Base-by-base conservation (phyloP, 2,797 vertebrate species). In the Sphenodon punctatus region DNA sequence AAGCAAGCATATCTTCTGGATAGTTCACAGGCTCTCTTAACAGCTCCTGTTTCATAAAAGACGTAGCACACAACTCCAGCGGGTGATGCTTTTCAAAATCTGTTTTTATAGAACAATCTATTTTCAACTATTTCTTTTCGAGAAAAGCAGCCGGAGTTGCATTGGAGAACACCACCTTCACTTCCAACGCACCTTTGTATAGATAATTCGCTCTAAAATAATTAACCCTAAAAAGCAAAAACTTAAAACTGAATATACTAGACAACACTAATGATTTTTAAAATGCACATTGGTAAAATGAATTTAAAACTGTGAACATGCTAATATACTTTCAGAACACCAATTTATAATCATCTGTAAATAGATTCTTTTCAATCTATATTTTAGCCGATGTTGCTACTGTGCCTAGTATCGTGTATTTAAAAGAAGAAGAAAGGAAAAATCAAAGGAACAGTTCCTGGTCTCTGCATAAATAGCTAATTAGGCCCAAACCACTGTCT, bases 281-380 rank as follows among this genome's bases (percentile, higher is more conserved):
- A 69, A 32, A 0, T 0, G 2, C 11, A 17, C 27, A 20, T 2
- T n/a, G 45, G 16, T 23, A 25, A 48, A 22, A n/a, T 14, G 46
- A 36, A 51, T 23, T 12, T 6, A n/a, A 53, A 53, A 4, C 1
- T 0, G 10, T 22, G 17, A 8, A 16, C 1, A 8, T 1, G 5
- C 16, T 2, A 41, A 23, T 1, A 6, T 45, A 65, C 46, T 6
- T 27, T n/a, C n/a, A n/a, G n/a, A n/a, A n/a, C n/a, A n/a, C n/a
- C n/a, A n/a, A n/a, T n/a, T n/a, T n/a, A n/a, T n/a, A n/a, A n/a
- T n/a, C 8, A 1, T 42, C 25, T 39, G 15, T 36, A 34, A 13
- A 10, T 0, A 1, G 68, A 7, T 1, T 3, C 1, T 2, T 0
- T 4, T 41, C 75, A 14, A 3, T 1, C 3, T 55, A 36, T 48